Evolutionary conservation across 2,113 vertebrate genomes (phyloP), one percentile per base, ranked within the genome.

Genomic region (Pyrgilauda ruficollis): DNA sequence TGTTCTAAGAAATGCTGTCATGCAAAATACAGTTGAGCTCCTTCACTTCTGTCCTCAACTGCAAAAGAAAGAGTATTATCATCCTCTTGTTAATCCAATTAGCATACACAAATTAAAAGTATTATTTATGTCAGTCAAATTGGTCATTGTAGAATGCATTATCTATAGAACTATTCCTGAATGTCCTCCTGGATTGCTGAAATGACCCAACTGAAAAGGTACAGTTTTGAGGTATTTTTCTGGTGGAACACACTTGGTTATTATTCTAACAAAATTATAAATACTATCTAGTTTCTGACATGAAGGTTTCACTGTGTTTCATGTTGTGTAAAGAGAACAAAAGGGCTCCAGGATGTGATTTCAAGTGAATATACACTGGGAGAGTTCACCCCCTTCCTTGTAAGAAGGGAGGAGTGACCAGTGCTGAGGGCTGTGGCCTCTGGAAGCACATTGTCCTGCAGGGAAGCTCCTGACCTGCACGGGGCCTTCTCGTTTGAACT

Each of bases 281-380:
- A 30, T 31, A 22, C n/a, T 17, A 8, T 7, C 15, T 8, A 9
- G 30, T 9, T 66, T 67, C 52, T 52, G 46, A 39, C 14, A 7
- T 33, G 22, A 56, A 44, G 33, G n/a, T 44, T 73, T 64, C 23
- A 2, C 37, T 26, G 13, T 16, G 35, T 39, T 52, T 59, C 16
- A 5, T 11, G 23, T 23, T 26, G 23, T n/a, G 30, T 35, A 61
- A 73, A 39, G 11, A 33, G 49, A 77, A 55, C 16, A 35, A n/a
- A 44, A 73, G 50, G 27, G 35, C 35, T 56, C 20, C 11, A 37
- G 35, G 41, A 12, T 5, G 30, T 33, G n/a, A 47, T 76, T 62
- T 52, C 9, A 33, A 50, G 28, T 10, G 30, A 44, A 52, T 5
- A 2, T 1, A 1, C 2, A 13, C 4, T 6, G 33, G 58, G 26